phyloP scores from a whole-genome alignment of 2,797 vertebrate species.

The Syngnathus acus region DNA sequence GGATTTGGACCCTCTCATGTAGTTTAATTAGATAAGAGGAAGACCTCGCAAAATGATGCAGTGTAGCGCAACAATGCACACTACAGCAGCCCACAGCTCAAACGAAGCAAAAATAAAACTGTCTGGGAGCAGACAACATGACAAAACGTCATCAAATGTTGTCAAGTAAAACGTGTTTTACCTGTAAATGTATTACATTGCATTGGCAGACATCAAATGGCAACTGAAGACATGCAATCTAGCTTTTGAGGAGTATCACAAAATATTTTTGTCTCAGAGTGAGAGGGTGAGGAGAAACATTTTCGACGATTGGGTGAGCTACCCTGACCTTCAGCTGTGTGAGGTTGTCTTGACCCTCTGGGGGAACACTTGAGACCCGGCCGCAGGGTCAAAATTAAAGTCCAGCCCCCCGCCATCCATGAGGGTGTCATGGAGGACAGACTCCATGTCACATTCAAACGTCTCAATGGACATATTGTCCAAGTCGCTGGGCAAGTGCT shows the following conservation, averaged over 20 bases:
- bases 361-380: constrained; percentile 83
- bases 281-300: too few species aligned
- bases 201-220: background rate
- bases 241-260: background rate
- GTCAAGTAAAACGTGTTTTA: too few species aligned
- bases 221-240: background rate
- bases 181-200: background rate
- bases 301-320: constrained; percentile 39
- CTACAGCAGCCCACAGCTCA: too few species aligned
- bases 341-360: constrained; percentile 87
- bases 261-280: background rate
- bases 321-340: constrained; percentile 91
- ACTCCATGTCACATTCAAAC: constrained; percentile 94
- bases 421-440: constrained; percentile 92
- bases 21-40: too few species aligned
- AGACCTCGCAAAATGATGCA: too few species aligned
- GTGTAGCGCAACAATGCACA: too few species aligned
- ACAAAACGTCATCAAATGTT: too few species aligned
- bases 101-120: too few species aligned
- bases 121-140: too few species aligned
- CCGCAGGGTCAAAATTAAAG: constrained; percentile 93
- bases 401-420: constrained; percentile 94
- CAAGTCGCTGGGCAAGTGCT: constrained; percentile 94
- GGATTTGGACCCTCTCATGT: too few species aligned
- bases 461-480: constrained; percentile 94